Percentiles rank a stretch among this genome's conserved stretches.
Conservation (phyloP, 2,888 invertebrate genomes). For the Crematogaster levior region DNA sequence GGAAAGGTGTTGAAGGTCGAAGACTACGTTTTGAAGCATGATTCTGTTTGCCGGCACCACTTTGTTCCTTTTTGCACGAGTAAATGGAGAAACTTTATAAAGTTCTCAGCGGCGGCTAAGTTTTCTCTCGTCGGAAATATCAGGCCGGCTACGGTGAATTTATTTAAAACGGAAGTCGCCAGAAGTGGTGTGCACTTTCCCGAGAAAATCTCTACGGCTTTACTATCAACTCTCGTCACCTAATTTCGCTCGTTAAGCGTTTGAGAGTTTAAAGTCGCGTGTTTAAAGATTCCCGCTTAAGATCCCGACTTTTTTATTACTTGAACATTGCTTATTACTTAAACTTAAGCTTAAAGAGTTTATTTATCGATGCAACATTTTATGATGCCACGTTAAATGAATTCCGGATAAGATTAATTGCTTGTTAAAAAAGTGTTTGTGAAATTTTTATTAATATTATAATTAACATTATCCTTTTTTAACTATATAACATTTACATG, state of each 20-base stretch:
- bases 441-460: background rate
- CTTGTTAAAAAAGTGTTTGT: background rate
- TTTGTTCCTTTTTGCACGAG: conserved; percentile 65
- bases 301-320: conserved; percentile 15
- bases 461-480: background rate
- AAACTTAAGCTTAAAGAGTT: background rate
- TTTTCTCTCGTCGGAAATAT: conserved; percentile 67
- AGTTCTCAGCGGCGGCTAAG: conserved; percentile 66
- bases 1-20: conserved; percentile 69
- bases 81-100: conserved; percentile 72
- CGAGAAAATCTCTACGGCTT: conserved; percentile 40
- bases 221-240: conserved; percentile 47
- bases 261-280: conserved; percentile 13
- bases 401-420: background rate
- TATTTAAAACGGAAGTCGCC: conserved; percentile 52
- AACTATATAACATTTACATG: background rate
- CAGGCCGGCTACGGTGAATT: conserved; percentile 55
- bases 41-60: conserved; percentile 68
- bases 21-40: conserved; percentile 63
- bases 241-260: conserved; percentile 47
- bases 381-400: background rate
- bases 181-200: conserved; percentile 44
- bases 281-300: conserved; percentile 31
- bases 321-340: conserved; percentile 18
- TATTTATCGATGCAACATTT: conserved; percentile 1